A percentile compares a stretch with the other conserved stretches of the same genome.
phyloP scores from a whole-genome alignment of 2,888 invertebrate species.

The Bombylius discolor region DNA sequence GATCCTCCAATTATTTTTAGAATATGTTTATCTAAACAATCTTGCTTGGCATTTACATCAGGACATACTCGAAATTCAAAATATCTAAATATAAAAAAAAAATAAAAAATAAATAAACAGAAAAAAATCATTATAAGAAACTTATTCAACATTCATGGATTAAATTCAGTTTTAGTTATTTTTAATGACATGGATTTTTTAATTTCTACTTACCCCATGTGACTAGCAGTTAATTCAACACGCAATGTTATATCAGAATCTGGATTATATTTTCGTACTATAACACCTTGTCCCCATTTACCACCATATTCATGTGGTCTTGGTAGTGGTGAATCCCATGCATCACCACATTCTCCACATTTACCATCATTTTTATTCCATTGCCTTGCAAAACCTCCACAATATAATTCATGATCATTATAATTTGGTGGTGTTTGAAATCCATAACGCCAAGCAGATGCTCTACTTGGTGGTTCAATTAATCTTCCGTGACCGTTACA shows the following conservation, averaged over 20 bases:
- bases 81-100: conserved; percentile 33
- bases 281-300: conserved; percentile 65
- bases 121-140: not conserved
- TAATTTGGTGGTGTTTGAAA: conserved; percentile 80
- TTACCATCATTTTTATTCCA: conserved; percentile 70
- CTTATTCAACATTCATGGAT: not conserved
- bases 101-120: not conserved
- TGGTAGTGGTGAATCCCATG: conserved; percentile 60
- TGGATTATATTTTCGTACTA: conserved; percentile 64
- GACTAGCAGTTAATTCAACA: conserved; percentile 78
- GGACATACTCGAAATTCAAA: conserved; percentile 77
- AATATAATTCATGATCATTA: conserved; percentile 78
- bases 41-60: conserved; percentile 56
- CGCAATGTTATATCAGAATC: conserved; percentile 54
- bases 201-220: conserved; percentile 47
- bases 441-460: conserved; percentile 80
- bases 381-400: conserved; percentile 75
- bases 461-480: conserved; percentile 73
- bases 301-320: conserved; percentile 74
- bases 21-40: conserved; percentile 62
- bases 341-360: conserved; percentile 77
- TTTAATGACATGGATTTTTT: not conserved
- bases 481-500: conserved; percentile 32
- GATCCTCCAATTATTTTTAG: conserved; percentile 41
- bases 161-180: too few relatives aligned